Evolutionary conservation across 2,797 vertebrate species (phyloP).

Genomic region (Danionella dracula): DNA sequence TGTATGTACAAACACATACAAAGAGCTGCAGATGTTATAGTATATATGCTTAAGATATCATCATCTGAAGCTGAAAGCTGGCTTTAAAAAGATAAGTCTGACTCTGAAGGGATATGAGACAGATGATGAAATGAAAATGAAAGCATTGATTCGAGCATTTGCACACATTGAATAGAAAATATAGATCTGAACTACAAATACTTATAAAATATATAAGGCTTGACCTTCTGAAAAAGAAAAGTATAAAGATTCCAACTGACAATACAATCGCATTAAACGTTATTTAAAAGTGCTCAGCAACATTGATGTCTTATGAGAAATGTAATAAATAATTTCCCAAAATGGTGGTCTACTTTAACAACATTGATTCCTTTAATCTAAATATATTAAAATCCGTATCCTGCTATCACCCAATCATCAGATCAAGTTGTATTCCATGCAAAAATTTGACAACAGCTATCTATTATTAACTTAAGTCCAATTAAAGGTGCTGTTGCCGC

Average conservation of each 20-base stretch:
- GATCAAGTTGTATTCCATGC: neutral
- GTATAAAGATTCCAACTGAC: neutral
- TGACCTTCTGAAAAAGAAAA: too few species aligned
- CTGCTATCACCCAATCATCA: slow-evolving; percentile 6
- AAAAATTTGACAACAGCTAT: slow-evolving; percentile 15
- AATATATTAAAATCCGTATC: slow-evolving; percentile 10
- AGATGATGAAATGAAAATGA: neutral
- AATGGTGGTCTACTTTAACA: too few species aligned
- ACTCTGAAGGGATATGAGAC: neutral
- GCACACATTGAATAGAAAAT: neutral
- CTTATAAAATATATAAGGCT: neutral
- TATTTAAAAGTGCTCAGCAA: neutral
- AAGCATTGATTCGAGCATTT: neutral
- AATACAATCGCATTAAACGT: too few species aligned
- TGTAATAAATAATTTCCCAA: too few species aligned
- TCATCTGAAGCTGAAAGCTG: neutral
- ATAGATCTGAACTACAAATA: neutral
- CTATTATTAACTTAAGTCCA: slow-evolving; percentile 36
- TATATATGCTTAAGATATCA: neutral
- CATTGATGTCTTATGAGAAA: too few species aligned
- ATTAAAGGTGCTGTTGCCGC: slow-evolving; percentile 39
- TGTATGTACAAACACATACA: neutral
- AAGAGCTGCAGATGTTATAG: neutral
- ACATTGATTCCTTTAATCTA: neutral
- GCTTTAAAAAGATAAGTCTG: neutral